Base-by-base conservation (phyloP, 2,113 vertebrate species). In the Hemiprocne comata region DNA sequence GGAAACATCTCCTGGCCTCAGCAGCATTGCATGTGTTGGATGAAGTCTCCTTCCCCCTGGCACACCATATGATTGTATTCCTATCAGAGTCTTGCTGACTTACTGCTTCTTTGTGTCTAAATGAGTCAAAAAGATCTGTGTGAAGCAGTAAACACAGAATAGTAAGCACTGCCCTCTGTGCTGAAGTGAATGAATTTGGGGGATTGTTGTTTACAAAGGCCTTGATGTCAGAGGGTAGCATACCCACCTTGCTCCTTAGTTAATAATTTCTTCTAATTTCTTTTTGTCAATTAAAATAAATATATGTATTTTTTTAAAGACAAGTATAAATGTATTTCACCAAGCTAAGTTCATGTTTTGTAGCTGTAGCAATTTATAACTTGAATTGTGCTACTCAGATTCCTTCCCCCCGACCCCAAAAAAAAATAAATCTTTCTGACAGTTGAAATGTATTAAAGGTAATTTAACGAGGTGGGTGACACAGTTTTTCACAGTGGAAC, bases 401-500 rank as follows among this genome's bases (percentile, higher is more conserved):
- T 69, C 53, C 13, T 38, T 50, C 85, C 62, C 57, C 11, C 46
- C 44, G n/a, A n/a, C 44, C 46, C 46, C 46, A 46, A 46, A 48
- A 53, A 53, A 48, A 21, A 17, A 17, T 48, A 48, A 42, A 36
- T 66, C 66, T 14, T 78, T 73, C 71, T 87, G 64, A 71, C 66
- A 74, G 55, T 44, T 73, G 55, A 87, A 91, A 70, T 55, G 25
- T 34, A 82, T 67, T 94, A 74, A 73, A 88, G 38, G 38, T 64
- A 94, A 80, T 91, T 69, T 93, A 83, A 76, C 64, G 21, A 86
- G 79, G 55, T 81, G 57, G 65, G 64, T 62, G 85, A 90, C 74
- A 94, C 42, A 71, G 48, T 71, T 95, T 92, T 94, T 79, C 77
- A 70, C 76, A 75, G 77, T 57, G 80, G 90, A 94, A 94, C 87